Percentiles rank a stretch among this genome's conserved stretches.
phyloP scores from a whole-genome alignment of 2,888 invertebrate genomes.

The Schrankia costaestrigalis region DNA sequence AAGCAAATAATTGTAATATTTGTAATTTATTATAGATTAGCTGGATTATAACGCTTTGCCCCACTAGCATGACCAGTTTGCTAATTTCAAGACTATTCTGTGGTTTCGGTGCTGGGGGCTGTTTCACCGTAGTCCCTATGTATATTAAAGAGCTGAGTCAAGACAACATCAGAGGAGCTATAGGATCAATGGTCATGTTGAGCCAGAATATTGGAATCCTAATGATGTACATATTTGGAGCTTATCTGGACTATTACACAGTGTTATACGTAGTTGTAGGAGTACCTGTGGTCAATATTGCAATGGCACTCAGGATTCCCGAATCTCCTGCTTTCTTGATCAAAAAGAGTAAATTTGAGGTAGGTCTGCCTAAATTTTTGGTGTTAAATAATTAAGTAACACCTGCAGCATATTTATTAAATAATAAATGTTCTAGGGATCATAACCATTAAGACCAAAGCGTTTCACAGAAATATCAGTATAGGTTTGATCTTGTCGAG shows the following conservation, averaged over 20 bases:
- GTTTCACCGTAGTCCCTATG: slow-evolving; percentile 48
- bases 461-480: no score
- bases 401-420: no score
- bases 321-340: slow-evolving; percentile 60
- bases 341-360: slow-evolving; percentile 47
- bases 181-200: slow-evolving; percentile 40
- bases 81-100: slow-evolving; percentile 39
- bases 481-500: no score
- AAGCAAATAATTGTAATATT: no score
- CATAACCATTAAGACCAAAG: no score
- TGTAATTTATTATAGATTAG: slow-evolving; percentile 7
- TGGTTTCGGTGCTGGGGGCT: slow-evolving; percentile 46
- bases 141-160: slow-evolving; percentile 58
- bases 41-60: slow-evolving; percentile 40
- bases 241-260: slow-evolving; percentile 46
- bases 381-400: background rate
- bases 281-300: slow-evolving; percentile 38
- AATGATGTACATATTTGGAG: slow-evolving; percentile 48
- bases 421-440: no score
- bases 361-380: slow-evolving; percentile 25
- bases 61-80: slow-evolving; percentile 31
- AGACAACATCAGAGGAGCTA: slow-evolving; percentile 46
- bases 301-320: slow-evolving; percentile 47
- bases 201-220: slow-evolving; percentile 49
- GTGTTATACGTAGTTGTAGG: slow-evolving; percentile 41